A percentile compares a stretch with the other conserved stretches of the same genome.
Evolutionary conservation across 2,888 invertebrate species (phyloP).

Genomic region (Drosophila limbata): DNA sequence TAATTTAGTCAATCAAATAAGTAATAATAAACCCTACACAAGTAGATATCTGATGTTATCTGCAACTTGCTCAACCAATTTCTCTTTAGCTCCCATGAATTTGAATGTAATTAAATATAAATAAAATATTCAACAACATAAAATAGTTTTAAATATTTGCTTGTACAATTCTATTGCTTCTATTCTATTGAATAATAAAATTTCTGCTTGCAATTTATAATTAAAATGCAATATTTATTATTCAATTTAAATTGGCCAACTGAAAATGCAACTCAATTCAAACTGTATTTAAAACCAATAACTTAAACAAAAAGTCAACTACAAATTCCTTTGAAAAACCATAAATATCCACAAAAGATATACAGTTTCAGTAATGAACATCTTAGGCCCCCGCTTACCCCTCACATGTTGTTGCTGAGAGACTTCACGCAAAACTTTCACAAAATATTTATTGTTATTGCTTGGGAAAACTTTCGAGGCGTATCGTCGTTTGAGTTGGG

Average conservation of each 20-base stretch:
- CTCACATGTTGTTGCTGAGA: neutral
- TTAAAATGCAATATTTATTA: neutral
- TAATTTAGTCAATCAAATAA: neutral
- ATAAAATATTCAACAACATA: neutral
- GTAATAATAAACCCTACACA: neutral
- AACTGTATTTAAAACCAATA: neutral
- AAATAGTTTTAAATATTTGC: neutral
- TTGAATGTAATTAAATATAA: neutral
- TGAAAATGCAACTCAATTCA: neutral
- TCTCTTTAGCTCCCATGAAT: neutral
- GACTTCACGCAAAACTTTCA: slow-evolving; percentile 1
- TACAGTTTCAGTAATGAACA: slow-evolving; percentile 12
- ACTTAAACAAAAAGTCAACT: neutral
- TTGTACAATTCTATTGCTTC: too few species aligned
- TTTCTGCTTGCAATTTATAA: neutral
- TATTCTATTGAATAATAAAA: neutral
- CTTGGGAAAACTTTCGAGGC: slow-evolving; percentile 24
- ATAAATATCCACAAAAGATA: slow-evolving; percentile 1
- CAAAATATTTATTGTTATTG: slow-evolving; percentile 50
- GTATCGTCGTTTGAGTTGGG: slow-evolving; percentile 19
- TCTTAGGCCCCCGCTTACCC: neutral
- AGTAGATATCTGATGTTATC: neutral
- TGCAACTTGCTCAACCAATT: neutral
- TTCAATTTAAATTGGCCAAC: neutral
- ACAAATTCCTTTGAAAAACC: neutral